Base-by-base conservation (phyloP, 2,888 invertebrate genomes). In the Oegoconia quadripuncta region DNA sequence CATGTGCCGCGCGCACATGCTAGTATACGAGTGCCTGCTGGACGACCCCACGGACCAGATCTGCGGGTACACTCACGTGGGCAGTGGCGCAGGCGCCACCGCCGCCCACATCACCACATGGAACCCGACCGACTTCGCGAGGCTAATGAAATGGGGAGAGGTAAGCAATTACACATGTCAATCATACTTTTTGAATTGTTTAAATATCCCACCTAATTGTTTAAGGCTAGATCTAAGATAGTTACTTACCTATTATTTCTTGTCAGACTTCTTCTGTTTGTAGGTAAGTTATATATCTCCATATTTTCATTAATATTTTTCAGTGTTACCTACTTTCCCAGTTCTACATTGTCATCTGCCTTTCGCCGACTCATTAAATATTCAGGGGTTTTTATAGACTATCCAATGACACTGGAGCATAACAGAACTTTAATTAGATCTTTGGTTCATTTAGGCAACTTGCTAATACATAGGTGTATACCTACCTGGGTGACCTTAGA, bases 41-140 rank as follows among this genome's bases (percentile, higher is more conserved):
- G 93, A 93, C 50, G 93, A 95, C 58, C 92, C 93, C 44, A 89
- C 90, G 48, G 93, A 92, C 56, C 95, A 95, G 69, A 90, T 95
- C 38, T 83, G 92, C 38, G 95, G 95, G 0, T 89, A 93, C 47
- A 90, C 90, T 3, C 95, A 95, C 70, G 89, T 94, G 37, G 93
- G 90, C 0, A 93, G 94, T 63, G 89, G 92, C 28, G 74, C 76
- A 6, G 91, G 91, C 0, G 88, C 91, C 2, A 88, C 89, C 12
- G 83, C 91, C 2, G 88, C 91, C 0, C 91, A 92, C 64, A 74
- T 94, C 42, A 91, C 93, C 18, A 88, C 92, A 22, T 94, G 94
- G 92, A 91, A 92, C 52, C 92, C 93, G 8, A 88, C 89, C 8
- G 93, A 93, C 73, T 93, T 93, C 59, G 91, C 90, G 0, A 88